Evolutionary conservation across 2,888 invertebrate genomes (phyloP).

Genomic region (Ennomos fuscantarius): DNA sequence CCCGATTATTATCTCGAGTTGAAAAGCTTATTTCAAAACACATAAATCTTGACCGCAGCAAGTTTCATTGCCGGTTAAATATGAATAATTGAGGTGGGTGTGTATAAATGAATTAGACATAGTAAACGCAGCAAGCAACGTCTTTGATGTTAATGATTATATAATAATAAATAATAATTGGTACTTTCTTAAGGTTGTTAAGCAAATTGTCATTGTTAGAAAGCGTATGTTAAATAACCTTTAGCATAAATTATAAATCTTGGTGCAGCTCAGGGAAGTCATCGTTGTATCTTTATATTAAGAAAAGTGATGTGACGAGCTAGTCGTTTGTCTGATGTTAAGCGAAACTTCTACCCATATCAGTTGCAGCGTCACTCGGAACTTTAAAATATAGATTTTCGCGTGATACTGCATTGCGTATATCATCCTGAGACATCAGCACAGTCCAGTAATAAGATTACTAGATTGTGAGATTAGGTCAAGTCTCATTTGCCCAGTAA

Average conservation of each 20-base stretch:
- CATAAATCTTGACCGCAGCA: conserved; percentile 32
- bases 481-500: too few species aligned
- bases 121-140: conserved; percentile 24
- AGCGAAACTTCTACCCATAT: too few species aligned
- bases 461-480: too few species aligned
- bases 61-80: conserved; percentile 29
- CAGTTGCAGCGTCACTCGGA: too few species aligned
- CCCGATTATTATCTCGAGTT: conserved; percentile 13
- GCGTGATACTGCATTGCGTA: too few species aligned
- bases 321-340: too few species aligned
- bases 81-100: conserved; percentile 25
- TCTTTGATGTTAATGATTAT: conserved; percentile 1
- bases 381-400: too few species aligned
- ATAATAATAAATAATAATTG: conserved; percentile 7
- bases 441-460: too few species aligned
- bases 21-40: conserved; percentile 34
- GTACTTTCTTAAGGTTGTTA: conserved; percentile 14
- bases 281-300: neutral
- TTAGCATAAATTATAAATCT: neutral
- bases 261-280: conserved; percentile 4
- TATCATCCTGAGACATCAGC: too few species aligned
- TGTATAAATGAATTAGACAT: conserved; percentile 22
- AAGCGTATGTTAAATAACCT: conserved; percentile 13
- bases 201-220: conserved; percentile 21
- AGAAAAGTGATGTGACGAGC: too few species aligned